Conservation (phyloP, 2,797 vertebrate genomes). For the Merluccius polli region DNA sequence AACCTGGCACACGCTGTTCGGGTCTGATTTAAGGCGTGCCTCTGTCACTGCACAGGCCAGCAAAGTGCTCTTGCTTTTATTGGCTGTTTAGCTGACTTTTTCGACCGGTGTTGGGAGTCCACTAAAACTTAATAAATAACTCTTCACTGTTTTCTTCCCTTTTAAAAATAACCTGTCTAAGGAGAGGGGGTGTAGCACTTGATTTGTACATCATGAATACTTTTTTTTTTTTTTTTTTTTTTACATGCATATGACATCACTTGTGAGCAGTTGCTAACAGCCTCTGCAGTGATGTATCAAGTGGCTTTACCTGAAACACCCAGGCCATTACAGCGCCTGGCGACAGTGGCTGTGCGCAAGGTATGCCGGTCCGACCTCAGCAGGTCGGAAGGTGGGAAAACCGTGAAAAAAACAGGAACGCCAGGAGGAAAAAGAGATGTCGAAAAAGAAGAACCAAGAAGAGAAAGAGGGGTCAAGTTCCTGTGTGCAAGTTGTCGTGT, state of each 20-base stretch:
- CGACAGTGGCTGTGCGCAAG: conserved; percentile 52
- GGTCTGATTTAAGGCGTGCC: conserved; percentile 72
- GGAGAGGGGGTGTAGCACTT: conserved; percentile 50
- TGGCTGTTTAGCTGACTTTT: conserved; percentile 64
- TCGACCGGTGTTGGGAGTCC: conserved; percentile 65
- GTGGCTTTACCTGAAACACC: conserved; percentile 47
- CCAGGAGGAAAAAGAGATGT: neutral
- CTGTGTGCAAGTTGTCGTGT: conserved; percentile 64
- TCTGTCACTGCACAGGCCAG: conserved; percentile 64
- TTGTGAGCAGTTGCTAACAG: conserved; percentile 58
- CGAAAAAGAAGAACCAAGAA: conserved; percentile 34
- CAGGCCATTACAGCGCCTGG: conserved; percentile 43
- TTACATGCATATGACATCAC: conserved; percentile 50
- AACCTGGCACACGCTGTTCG: conserved; percentile 66
- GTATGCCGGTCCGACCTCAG: conserved; percentile 23
- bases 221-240: too few relatives aligned
- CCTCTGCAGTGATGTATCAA: conserved; percentile 48
- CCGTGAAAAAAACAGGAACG: neutral
- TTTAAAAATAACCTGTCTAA: conserved; percentile 37
- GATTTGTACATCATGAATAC: conserved; percentile 47
- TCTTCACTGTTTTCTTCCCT: conserved; percentile 68
- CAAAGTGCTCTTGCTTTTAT: conserved; percentile 66
- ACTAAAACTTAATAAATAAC: conserved; percentile 63
- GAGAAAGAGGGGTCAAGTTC: conserved; percentile 60
- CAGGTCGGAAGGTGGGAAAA: neutral